These are phyloP conservation scores for Neogale vison DNA, from an alignment of 2,113 vertebrate genomes.

Conservation along the genomic window DNA sequence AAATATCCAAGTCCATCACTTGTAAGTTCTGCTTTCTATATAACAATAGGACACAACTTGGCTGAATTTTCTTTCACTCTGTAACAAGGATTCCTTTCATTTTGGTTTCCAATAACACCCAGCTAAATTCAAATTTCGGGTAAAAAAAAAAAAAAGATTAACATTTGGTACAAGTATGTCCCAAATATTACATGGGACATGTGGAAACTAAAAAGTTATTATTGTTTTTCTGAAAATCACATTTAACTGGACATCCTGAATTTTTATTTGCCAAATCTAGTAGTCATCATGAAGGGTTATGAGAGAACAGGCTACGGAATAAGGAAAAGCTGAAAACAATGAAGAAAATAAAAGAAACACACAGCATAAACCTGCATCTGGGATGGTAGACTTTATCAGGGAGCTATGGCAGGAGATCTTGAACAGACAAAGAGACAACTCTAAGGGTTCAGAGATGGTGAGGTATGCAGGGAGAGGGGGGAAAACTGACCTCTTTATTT, in stretches of 20 bases:
- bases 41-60: not conserved
- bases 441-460: not conserved
- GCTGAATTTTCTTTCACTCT: not conserved
- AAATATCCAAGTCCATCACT: not conserved
- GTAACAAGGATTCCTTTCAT: not conserved
- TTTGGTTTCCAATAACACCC: not conserved
- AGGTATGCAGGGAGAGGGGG: not conserved
- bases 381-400: not conserved
- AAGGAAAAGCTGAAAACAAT: not conserved
- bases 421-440: not conserved
- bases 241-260: not conserved
- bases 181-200: not conserved
- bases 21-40: not conserved
- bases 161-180: not conserved
- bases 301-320: not conserved
- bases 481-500: not conserved
- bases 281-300: not conserved
- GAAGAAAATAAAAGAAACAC: not conserved
- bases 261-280: slow-evolving; percentile 3
- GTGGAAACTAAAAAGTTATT: not conserved
- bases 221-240: not conserved
- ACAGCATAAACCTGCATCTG: not conserved
- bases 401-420: not conserved
- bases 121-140: not conserved
- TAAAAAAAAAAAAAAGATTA: not conserved